These are phyloP conservation scores for Acropternis orthonyx DNA, from an alignment of 2,797 vertebrate species.

Conservation along the genomic window DNA sequence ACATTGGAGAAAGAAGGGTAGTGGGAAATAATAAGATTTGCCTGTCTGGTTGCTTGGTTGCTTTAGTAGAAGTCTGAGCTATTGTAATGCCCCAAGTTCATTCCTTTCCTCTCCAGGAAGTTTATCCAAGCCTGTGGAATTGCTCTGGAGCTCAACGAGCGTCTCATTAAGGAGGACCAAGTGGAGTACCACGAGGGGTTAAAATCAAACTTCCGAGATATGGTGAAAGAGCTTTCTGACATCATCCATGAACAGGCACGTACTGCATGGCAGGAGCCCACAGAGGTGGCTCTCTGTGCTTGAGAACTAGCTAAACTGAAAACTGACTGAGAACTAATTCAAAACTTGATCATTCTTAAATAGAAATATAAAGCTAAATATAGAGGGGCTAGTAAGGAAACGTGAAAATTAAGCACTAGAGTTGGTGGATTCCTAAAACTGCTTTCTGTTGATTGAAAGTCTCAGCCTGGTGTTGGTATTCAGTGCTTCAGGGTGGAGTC, in stretches of 20 bases:
- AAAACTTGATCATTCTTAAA: neutral
- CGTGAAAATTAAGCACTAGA: accelerated
- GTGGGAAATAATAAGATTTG: neutral
- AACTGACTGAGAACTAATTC: neutral
- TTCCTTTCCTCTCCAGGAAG: conserved; percentile 75
- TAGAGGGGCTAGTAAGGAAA: neutral
- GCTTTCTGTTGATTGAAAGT: neutral
- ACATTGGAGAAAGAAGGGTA: neutral
- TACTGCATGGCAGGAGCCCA: neutral
- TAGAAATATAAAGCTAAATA: neutral
- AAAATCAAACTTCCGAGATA: conserved; percentile 94
- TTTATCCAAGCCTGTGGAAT: conserved; percentile 93
- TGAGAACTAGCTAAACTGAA: neutral
- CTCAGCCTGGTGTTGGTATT: neutral
- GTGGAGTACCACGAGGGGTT: conserved; percentile 94
- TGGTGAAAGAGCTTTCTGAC: conserved; percentile 96
- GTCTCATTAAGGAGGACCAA: conserved; percentile 96
- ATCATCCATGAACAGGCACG: conserved; percentile 95
- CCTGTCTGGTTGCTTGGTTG: neutral
- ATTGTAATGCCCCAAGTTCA: neutral
- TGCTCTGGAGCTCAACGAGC: conserved; percentile 93
- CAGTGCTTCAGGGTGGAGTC: neutral
- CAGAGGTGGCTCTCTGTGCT: neutral
- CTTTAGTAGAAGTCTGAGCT: neutral
- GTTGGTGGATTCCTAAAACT: neutral